A percentile compares a stretch with the other conserved stretches of the same genome.
These are phyloP conservation scores for Leptosomus discolor DNA, from an alignment of 2,113 vertebrate genomes.

Conservation along the genomic window DNA sequence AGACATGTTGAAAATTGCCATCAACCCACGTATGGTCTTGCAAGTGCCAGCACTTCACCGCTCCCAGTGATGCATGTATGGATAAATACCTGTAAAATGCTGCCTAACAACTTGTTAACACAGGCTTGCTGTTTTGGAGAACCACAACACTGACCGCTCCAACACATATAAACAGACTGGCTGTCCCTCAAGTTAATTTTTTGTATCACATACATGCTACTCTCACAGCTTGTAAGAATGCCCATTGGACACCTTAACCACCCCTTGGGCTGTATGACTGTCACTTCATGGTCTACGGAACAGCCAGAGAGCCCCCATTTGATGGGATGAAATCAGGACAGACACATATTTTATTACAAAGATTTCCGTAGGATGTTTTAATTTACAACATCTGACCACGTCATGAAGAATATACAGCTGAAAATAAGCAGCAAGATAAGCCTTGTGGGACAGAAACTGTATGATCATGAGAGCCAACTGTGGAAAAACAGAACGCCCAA, in stretches of 20 bases:
- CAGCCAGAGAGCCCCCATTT: not conserved
- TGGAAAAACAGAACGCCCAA: not conserved
- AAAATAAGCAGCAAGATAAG: not conserved
- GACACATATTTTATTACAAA: not conserved
- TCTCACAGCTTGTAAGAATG: not conserved
- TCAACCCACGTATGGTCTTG: not conserved
- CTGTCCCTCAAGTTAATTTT: not conserved
- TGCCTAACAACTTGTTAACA: not conserved
- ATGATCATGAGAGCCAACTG: rapidly evolving
- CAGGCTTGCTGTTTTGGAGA: not conserved
- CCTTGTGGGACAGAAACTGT: not conserved
- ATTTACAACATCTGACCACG: not conserved
- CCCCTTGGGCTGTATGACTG: not conserved
- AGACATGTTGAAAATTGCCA: not conserved
- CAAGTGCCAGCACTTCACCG: not conserved
- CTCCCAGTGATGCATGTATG: not conserved
- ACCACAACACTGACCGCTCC: not conserved
- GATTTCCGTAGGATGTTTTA: not conserved
- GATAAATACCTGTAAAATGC: not conserved
- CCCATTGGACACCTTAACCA: not conserved
- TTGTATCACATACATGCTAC: not conserved
- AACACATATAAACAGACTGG: not conserved
- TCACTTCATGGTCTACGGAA: not conserved
- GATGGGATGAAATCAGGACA: not conserved
- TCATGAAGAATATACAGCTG: not conserved